phyloP scores from a whole-genome alignment of 2,888 invertebrate species.

The Meloe dianella region DNA sequence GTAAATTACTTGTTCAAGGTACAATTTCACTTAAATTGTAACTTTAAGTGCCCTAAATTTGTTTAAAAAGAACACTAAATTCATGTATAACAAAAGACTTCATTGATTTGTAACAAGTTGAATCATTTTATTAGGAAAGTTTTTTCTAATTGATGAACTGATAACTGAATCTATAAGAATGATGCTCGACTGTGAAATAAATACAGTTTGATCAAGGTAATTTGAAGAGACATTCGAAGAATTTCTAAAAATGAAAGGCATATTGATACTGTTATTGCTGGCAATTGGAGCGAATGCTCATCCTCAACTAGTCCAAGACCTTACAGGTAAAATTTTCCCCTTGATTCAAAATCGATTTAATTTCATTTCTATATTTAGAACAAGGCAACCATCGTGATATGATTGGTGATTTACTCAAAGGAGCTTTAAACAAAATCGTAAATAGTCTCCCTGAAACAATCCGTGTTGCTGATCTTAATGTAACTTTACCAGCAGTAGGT shows the following conservation, averaged over 20 bases:
- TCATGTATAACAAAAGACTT: neutral
- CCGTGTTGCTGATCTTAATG: neutral
- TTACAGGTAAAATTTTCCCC: neutral
- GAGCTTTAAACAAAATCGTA: neutral
- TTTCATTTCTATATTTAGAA: neutral
- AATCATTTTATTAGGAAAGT: neutral
- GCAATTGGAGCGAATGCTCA: neutral
- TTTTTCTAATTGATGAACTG: neutral
- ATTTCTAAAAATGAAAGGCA: neutral
- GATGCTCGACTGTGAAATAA: neutral
- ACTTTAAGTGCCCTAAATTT: too few relatives aligned
- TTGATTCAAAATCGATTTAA: neutral
- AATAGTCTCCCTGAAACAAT: neutral
- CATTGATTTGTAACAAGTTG: neutral
- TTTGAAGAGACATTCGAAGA: neutral
- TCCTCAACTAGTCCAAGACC: neutral
- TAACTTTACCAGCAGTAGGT: neutral
- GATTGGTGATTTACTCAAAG: neutral
- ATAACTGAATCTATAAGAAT: neutral
- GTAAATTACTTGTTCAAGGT: too few relatives aligned
- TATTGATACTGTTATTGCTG: neutral
- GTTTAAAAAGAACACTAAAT: too few relatives aligned
- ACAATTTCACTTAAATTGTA: too few relatives aligned
- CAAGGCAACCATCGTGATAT: neutral
- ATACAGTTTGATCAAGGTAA: neutral